Base-by-base conservation (phyloP, 2,888 invertebrate genomes). In the Julus scanicus region DNA sequence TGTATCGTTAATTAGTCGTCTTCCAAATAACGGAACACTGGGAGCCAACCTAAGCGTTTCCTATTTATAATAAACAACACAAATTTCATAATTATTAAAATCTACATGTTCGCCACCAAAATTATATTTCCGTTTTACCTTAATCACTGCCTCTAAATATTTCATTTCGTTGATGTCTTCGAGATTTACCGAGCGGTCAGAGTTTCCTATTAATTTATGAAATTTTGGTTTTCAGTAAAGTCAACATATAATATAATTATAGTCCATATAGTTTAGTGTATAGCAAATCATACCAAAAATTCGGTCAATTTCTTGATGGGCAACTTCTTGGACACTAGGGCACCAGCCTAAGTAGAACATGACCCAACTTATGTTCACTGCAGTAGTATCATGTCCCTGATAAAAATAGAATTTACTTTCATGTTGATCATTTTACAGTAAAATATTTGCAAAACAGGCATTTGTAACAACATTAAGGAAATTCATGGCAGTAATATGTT, bases 321-420 rank as follows among this genome's bases (percentile, higher is more conserved):
- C 91, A 90, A 92, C 92, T 87, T 92, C 90, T 93, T 98, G 97
- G 83, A 97, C 94, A 15, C 96, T 94, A 83, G 95, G 95, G 91
- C 97, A 95, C 84, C 95, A 94, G 4, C 96, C 97, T 91, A 98
- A 94, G 91, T 97, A 93, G 90, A 96, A 96, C 8, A 97, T 93
- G 89, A 96, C 95, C 94, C 97, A 98, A 57, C 97, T 96, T 13
- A 49, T 49, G 49, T 49, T 49, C 17, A 53, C 53, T 15, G 96
- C 95, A 0, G 96, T 96, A 11, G 96, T 96, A 91, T 96, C 96
- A 92, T 96, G 96, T 2, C 96, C 96, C 94, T 98, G 95, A 44
- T 8, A 44, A 44, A 44, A 5, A 44, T 5, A 44, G 1, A 44
- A 44, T 5, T 44, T 44, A 44, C 44, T 8, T 44, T 8, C 6